These are phyloP conservation scores for Planiliza haematocheilus DNA, from an alignment of 2,113 vertebrate species.

Conservation along the genomic window DNA sequence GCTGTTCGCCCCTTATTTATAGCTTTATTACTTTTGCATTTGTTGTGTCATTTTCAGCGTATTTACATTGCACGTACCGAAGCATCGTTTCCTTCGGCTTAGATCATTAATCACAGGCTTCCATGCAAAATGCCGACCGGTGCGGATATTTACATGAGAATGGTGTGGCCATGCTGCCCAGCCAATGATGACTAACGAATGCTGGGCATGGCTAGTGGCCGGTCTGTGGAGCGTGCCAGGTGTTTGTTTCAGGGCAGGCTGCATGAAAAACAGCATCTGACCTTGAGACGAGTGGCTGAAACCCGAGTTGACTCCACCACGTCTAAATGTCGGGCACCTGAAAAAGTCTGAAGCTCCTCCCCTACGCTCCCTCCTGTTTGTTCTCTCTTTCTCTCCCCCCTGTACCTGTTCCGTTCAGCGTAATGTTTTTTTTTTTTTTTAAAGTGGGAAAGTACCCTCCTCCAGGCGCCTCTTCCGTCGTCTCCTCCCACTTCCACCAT, in stretches of 20 bases:
- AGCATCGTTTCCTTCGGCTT: constrained; percentile 24
- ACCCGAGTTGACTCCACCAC: constrained; percentile 57
- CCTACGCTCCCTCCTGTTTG: constrained; percentile 42
- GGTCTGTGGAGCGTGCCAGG: constrained; percentile 60
- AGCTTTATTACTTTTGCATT: constrained; percentile 17
- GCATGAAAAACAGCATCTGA: constrained; percentile 74
- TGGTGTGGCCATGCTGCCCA: constrained; percentile 37
- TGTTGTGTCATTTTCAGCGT: constrained; percentile 26
- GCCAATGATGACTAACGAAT: constrained; percentile 73
- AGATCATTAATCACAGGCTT: constrained; percentile 64
- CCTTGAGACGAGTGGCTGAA: constrained; percentile 67
- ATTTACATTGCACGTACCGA: constrained; percentile 28
- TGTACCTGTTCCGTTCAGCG: constrained; percentile 42
- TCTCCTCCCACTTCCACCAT: constrained; percentile 42
- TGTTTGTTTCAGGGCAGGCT: constrained; percentile 62
- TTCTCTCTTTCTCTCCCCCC: constrained; percentile 27
- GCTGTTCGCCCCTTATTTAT: constrained; percentile 3
- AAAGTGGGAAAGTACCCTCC: constrained; percentile 42
- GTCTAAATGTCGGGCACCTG: constrained; percentile 51
- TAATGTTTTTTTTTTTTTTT: too few relatives aligned
- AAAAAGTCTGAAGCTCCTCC: constrained; percentile 52
- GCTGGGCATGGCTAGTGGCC: constrained; percentile 53
- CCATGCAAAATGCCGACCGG: constrained; percentile 67
- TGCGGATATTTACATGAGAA: constrained; percentile 74
- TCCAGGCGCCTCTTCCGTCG: constrained; percentile 32